Percentiles rank a stretch among this genome's conserved stretches.
phyloP scores from a whole-genome alignment of 2,113 vertebrate species.

The Gymnorhina tibicen region DNA sequence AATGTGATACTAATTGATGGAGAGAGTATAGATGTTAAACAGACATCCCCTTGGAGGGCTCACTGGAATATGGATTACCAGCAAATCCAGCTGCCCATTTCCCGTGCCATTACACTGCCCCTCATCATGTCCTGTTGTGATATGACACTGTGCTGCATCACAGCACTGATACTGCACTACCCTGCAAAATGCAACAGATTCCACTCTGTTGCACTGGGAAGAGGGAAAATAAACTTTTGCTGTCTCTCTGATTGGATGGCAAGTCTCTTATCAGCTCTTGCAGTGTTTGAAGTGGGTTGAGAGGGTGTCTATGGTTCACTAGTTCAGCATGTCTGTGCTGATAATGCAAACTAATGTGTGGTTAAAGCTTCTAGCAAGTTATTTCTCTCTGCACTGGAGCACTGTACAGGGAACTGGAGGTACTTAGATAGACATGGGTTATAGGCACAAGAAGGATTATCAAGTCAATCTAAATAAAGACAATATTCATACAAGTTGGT shows the following conservation, averaged over 20 bases:
- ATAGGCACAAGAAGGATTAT: background rate
- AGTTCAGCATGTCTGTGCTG: background rate
- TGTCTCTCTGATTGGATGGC: constrained; percentile 11
- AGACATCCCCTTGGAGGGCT: background rate
- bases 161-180: background rate
- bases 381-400: background rate
- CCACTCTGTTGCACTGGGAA: background rate
- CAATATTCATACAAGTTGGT: background rate
- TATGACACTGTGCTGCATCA: background rate
- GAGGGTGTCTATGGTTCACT: background rate
- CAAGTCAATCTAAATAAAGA: background rate
- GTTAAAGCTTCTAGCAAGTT: background rate
- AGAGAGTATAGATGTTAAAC: background rate
- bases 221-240: constrained; percentile 30
- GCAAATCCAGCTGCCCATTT: background rate
- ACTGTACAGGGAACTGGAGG: background rate
- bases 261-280: constrained; percentile 16
- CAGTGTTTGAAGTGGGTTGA: background rate
- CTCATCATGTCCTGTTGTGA: background rate
- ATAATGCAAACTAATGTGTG: background rate
- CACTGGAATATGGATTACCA: background rate
- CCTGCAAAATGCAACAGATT: background rate
- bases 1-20: background rate
- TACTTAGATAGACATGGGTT: background rate
- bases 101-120: background rate